Percentiles rank a stretch among this genome's conserved stretches.
Evolutionary conservation across 1,140 invertebrate genomes (phyloP).

Genomic region (Lepidurus packardi): DNA sequence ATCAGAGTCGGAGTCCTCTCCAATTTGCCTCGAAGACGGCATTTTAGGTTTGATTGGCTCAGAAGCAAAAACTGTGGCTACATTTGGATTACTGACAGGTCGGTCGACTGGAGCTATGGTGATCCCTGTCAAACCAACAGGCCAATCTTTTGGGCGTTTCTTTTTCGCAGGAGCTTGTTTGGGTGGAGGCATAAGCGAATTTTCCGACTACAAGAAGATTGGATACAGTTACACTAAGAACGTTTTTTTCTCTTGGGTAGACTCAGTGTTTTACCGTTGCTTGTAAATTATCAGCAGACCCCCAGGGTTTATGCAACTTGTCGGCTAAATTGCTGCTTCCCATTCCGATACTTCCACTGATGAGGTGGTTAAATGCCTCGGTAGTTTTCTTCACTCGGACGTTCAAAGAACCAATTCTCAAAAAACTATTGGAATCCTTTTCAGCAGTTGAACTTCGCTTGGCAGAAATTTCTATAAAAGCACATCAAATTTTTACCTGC

Average conservation of each 20-base stretch:
- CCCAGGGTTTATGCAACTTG: slow-evolving; percentile 73
- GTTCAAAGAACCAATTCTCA: slow-evolving; percentile 83
- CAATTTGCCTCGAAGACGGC: slow-evolving; percentile 47
- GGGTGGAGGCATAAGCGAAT: slow-evolving; percentile 62
- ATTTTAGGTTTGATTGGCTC: slow-evolving; percentile 37
- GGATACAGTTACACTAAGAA: slow-evolving; percentile 12
- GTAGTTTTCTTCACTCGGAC: slow-evolving; percentile 85
- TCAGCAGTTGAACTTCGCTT: slow-evolving; percentile 62
- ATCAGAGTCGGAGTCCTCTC: slow-evolving; percentile 67
- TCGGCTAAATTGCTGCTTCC: slow-evolving; percentile 46
- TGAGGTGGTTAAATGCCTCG: slow-evolving; percentile 79
- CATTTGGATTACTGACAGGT: slow-evolving; percentile 30
- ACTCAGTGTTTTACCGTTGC: slow-evolving; percentile 49
- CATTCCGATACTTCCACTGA: slow-evolving; percentile 60
- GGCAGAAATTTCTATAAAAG: slow-evolving; percentile 64
- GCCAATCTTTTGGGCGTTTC: slow-evolving; percentile 49
- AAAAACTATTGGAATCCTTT: slow-evolving; percentile 71
- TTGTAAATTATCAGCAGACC: slow-evolving; percentile 67
- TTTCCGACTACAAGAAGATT: slow-evolving; percentile 42
- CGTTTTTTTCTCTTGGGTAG: not conserved
- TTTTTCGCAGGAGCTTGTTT: slow-evolving; percentile 59
- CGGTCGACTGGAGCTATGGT: slow-evolving; percentile 27
- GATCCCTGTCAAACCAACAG: not conserved
- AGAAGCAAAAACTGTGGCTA: slow-evolving; percentile 43
- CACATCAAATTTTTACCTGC: slow-evolving; percentile 36